Percentiles rank a stretch among this genome's conserved stretches.
phyloP scores from a whole-genome alignment of 2,797 vertebrate species.

The Natrix natrix region DNA sequence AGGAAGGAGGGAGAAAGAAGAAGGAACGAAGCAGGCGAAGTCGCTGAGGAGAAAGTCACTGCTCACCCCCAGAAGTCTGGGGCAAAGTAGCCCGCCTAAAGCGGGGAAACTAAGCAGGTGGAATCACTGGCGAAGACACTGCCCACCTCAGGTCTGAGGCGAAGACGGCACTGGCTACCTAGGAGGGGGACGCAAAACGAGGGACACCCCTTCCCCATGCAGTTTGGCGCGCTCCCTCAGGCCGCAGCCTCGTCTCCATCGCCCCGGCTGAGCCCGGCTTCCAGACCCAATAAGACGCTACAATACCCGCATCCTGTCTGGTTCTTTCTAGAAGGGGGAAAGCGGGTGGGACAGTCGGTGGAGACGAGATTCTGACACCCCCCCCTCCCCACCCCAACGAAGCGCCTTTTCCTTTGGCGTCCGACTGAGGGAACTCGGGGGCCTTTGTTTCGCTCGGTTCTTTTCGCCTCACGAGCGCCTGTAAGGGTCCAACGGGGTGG shows the following conservation, averaged over 20 bases:
- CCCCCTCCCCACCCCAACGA: too few relatives aligned
- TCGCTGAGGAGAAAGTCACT: neutral
- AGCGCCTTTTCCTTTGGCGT: neutral
- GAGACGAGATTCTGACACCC: too few relatives aligned
- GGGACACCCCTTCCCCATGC: too few relatives aligned
- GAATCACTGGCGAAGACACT: neutral
- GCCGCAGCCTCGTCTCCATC: neutral
- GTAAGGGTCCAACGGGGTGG: neutral
- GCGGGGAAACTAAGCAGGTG: neutral
- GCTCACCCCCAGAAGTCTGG: neutral
- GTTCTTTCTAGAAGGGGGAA: neutral
- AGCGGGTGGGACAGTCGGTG: neutral
- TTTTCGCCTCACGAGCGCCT: neutral
- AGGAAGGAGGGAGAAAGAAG: neutral
- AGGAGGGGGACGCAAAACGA: too few relatives aligned
- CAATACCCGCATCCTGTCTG: neutral
- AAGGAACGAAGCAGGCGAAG: neutral
- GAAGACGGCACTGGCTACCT: neutral
- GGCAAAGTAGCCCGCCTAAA: neutral
- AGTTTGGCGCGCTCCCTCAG: neutral
- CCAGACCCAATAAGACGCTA: neutral
- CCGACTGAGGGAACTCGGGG: neutral
- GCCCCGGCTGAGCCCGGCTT: neutral
- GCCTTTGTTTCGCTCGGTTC: neutral
- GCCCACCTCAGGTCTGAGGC: neutral